These are phyloP conservation scores for Bagarius yarrelli DNA, from an alignment of 2,113 vertebrate genomes.

Conservation along the genomic window DNA sequence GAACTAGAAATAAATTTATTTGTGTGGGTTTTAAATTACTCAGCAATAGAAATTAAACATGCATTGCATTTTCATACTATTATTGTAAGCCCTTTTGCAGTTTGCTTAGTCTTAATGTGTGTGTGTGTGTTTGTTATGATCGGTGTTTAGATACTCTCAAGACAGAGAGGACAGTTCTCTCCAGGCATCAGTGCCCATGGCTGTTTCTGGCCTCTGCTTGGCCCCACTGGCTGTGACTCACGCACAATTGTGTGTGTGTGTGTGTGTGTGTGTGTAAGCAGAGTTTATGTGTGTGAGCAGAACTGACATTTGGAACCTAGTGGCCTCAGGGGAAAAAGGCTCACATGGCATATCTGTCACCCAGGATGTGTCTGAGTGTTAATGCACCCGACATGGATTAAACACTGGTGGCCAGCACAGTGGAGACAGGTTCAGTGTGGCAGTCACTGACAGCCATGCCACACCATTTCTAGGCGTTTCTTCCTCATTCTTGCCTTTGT, in stretches of 20 bases:
- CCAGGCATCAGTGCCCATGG: constrained; percentile 63
- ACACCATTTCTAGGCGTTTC: constrained; percentile 58
- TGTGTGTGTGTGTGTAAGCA: constrained; percentile 58
- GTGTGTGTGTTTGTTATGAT: constrained; percentile 59
- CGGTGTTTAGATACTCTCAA: constrained; percentile 56
- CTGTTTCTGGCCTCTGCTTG: constrained; percentile 56
- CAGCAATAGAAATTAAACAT: not conserved
- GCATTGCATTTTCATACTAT: constrained; percentile 19
- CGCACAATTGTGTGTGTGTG: constrained; percentile 50
- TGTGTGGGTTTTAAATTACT: not conserved
- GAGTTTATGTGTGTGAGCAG: constrained; percentile 59
- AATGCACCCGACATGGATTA: constrained; percentile 93
- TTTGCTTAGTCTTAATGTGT: constrained; percentile 56
- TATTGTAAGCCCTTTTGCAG: constrained; percentile 48
- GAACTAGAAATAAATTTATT: not conserved
- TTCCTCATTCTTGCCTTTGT: constrained; percentile 34
- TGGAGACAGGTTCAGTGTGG: constrained; percentile 81
- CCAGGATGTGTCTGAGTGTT: constrained; percentile 87
- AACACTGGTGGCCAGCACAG: constrained; percentile 78
- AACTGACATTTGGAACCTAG: constrained; percentile 63
- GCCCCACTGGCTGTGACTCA: constrained; percentile 4
- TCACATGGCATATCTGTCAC: constrained; percentile 91
- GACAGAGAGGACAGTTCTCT: constrained; percentile 66
- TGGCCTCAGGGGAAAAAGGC: constrained; percentile 65
- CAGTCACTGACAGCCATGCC: constrained; percentile 79